These are phyloP conservation scores for Drosophila persimilis DNA, from an alignment of 1,140 invertebrate species.

Conservation along the genomic window DNA sequence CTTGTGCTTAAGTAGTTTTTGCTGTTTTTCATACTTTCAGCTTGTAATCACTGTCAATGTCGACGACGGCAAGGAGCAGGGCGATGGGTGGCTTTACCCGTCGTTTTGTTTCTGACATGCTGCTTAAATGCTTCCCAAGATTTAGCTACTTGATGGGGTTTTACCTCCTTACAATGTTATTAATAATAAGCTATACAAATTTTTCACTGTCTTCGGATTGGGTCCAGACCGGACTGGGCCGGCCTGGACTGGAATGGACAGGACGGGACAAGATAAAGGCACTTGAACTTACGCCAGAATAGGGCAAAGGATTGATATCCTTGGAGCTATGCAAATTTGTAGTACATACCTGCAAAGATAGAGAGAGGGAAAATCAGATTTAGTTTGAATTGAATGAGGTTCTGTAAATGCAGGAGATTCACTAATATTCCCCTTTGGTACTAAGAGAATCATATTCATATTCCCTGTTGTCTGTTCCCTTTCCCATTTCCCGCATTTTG, in stretches of 20 bases:
- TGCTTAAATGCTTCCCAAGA: constrained; percentile 80
- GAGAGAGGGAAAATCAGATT: constrained; percentile 34
- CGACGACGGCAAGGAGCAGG: constrained; percentile 45
- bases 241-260: constrained; percentile 4
- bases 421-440: background rate
- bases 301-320: constrained; percentile 53
- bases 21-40: constrained; percentile 81
- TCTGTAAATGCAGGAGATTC: background rate
- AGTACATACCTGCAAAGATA: constrained; percentile 74
- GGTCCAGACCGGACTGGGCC: constrained; percentile 23
- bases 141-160: constrained; percentile 76
- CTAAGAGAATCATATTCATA: too few relatives aligned
- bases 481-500: too few relatives aligned
- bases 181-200: constrained; percentile 83
- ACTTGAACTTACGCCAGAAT: constrained; percentile 61
- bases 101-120: constrained; percentile 77
- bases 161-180: constrained; percentile 79
- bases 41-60: constrained; percentile 82
- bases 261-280: constrained; percentile 29
- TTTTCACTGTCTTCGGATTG: constrained; percentile 66
- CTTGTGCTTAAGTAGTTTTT: constrained; percentile 80
- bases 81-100: constrained; percentile 36
- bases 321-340: constrained; percentile 56
- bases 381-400: constrained; percentile 36
- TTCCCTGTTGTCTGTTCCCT: too few relatives aligned